Evolutionary conservation across 2,888 invertebrate genomes (phyloP), one percentile per base, ranked within the genome.

Genomic region (Prosapia bicincta): DNA sequence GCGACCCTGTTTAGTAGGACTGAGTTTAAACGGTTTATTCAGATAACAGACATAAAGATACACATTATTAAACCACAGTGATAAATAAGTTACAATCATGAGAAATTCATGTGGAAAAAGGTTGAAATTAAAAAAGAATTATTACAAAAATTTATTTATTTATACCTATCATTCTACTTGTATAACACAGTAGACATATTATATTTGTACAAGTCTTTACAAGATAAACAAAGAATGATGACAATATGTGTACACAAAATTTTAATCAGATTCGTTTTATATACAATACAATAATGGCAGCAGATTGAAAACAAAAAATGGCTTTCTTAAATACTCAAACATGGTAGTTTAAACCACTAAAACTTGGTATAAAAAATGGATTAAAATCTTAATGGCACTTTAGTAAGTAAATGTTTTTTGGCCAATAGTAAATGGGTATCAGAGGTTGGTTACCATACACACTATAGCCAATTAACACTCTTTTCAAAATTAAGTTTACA

Each of bases 141-240:
- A 38, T 71, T 38, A 38, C 28, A 74, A 74, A 72, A 74, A 69
- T 54, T 54, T 74, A 74, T 74, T 74, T 74, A 74, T 74, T 74
- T 26, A 74, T 74, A 74, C 74, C 74, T 74, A 74, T n/a, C 43
- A 43, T 74, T 74, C 74, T 74, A 74, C 74, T 32, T 43, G 38
- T 74, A 74, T 74, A 74, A 66, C 92, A 79, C 76, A 78, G 76
- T 76, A 77, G 74, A 77, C 74, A 74, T 78, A 78, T 75, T 78
- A 77, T 77, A 78, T 78, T 77, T 78, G 78, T 78, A 78, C 78
- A 78, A 65, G 69, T 68, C 74, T 78, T 78, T 78, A 77, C 77
- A 77, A 75, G 65, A 74, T 74, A 78, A 72, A 76, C 71, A 76
- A 71, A 71, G 20, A 24, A 71, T 71, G 26, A 66, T 72, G 28